These are phyloP conservation scores for Cassiopea xamachana DNA, from an alignment of 30 jellyfish, hydroid and myxozoan genomes.

Conservation along the genomic window DNA sequence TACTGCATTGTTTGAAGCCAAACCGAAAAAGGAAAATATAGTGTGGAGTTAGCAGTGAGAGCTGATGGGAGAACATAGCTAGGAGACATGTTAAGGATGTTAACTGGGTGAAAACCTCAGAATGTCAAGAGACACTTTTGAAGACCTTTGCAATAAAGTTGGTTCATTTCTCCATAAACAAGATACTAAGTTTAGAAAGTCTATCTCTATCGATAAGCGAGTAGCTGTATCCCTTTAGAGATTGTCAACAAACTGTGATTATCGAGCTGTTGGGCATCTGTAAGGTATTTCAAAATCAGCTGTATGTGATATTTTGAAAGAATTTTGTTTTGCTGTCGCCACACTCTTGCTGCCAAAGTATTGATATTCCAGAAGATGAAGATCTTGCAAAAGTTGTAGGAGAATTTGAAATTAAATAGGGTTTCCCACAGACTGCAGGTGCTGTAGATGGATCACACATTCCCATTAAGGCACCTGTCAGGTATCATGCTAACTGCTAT, in stretches of 20 bases:
- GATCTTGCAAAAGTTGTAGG: slow-evolving; percentile 31
- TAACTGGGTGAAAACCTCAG: slow-evolving; percentile 33
- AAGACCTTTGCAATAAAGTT: slow-evolving; percentile 3
- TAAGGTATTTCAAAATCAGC: slow-evolving; percentile 37
- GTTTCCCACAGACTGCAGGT: slow-evolving; percentile 36
- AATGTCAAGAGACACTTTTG: slow-evolving; percentile 16
- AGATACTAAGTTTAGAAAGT: slow-evolving; percentile 10
- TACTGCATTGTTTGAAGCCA: not conserved
- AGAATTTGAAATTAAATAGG: slow-evolving; percentile 31
- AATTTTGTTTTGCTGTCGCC: slow-evolving; percentile 32
- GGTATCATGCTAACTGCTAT: slow-evolving; percentile 49
- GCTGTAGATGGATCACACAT: slow-evolving; percentile 68
- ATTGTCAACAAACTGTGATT: slow-evolving; percentile 37
- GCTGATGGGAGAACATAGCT: slow-evolving; percentile 47
- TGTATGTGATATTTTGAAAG: slow-evolving; percentile 37
- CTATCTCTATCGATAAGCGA: slow-evolving; percentile 25
- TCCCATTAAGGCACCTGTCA: slow-evolving; percentile 57
- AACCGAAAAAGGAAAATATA: not conserved
- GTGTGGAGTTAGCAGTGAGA: slow-evolving; percentile 27
- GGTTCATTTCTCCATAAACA: slow-evolving; percentile 5
- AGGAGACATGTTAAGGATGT: not conserved
- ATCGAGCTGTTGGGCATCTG: slow-evolving; percentile 49
- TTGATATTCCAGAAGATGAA: slow-evolving; percentile 33
- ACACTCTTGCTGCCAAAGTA: slow-evolving; percentile 4
- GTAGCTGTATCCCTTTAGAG: slow-evolving; percentile 45